These are phyloP conservation scores for Euplexia lucipara DNA, from an alignment of 2,888 invertebrate species.

Conservation along the genomic window DNA sequence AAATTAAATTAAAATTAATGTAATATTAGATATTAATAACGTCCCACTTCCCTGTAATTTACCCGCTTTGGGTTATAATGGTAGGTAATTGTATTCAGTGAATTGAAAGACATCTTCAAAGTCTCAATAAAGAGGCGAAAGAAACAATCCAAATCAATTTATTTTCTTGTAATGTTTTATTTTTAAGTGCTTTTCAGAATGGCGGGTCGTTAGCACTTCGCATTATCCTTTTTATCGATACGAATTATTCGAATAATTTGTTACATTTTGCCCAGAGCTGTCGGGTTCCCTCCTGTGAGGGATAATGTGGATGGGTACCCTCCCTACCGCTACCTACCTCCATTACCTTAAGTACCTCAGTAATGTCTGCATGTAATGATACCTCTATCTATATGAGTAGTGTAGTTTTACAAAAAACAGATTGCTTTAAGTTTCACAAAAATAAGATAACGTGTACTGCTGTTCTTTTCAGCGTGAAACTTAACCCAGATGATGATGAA, in stretches of 20 bases:
- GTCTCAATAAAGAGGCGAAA: neutral
- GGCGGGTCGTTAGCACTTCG: neutral
- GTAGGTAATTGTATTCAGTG: neutral
- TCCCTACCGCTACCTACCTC: neutral
- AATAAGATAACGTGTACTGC: too few relatives aligned
- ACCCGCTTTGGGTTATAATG: too few relatives aligned
- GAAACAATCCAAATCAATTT: neutral
- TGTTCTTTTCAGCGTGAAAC: too few relatives aligned
- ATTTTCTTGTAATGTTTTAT: too few relatives aligned
- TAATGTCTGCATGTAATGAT: constrained; percentile 21
- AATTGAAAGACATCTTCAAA: neutral
- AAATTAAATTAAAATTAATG: too few relatives aligned
- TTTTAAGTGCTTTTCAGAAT: neutral
- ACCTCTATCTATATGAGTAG: neutral
- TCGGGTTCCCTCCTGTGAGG: neutral
- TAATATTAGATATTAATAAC: too few relatives aligned
- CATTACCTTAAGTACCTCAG: constrained; percentile 19
- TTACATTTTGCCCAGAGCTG: neutral
- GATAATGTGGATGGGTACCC: neutral
- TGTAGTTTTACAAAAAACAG: constrained; percentile 1
- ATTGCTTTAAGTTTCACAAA: too few relatives aligned
- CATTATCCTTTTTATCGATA: constrained; percentile 1
- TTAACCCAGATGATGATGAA: too few relatives aligned
- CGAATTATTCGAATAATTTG: neutral
- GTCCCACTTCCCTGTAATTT: too few relatives aligned